These are phyloP conservation scores for Ochotona princeps DNA, from an alignment of 2,113 vertebrate genomes.

Conservation along the genomic window DNA sequence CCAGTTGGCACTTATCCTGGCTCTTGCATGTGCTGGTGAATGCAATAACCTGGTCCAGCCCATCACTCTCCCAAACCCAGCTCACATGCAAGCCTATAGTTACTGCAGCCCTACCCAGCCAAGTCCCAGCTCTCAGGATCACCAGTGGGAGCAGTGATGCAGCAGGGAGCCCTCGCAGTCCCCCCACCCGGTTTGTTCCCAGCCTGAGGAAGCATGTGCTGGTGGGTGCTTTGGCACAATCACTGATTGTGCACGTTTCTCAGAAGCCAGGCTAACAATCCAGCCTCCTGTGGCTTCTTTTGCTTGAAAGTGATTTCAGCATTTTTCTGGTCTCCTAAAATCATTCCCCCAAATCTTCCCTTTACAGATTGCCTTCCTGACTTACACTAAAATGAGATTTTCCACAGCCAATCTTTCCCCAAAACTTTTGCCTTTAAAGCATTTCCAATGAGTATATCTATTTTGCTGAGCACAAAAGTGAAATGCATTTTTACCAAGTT, in stretches of 20 bases:
- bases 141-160: no score
- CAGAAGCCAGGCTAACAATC: not conserved
- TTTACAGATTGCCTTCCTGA: not conserved
- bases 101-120: no score
- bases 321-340: conserved; percentile 24
- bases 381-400: not conserved
- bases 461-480: conserved; percentile 31
- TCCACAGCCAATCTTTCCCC: not conserved
- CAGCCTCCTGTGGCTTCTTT: conserved; percentile 4
- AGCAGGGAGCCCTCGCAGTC: no score
- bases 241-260: not conserved
- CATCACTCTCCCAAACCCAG: no score
- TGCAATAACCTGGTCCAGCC: no score
- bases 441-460: not conserved
- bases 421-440: conserved; percentile 21
- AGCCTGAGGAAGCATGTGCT: no score
- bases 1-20: no score
- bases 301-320: not conserved
- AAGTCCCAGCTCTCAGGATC: no score
- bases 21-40: no score
- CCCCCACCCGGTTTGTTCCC: no score
- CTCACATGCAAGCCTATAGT: no score
- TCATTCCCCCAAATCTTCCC: not conserved
- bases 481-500: not conserved
- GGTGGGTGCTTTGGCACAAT: no score